A percentile compares a stretch with the other conserved stretches of the same genome.
phyloP scores from a whole-genome alignment of 2,888 invertebrate genomes.

The Dicyrtomina minuta region DNA sequence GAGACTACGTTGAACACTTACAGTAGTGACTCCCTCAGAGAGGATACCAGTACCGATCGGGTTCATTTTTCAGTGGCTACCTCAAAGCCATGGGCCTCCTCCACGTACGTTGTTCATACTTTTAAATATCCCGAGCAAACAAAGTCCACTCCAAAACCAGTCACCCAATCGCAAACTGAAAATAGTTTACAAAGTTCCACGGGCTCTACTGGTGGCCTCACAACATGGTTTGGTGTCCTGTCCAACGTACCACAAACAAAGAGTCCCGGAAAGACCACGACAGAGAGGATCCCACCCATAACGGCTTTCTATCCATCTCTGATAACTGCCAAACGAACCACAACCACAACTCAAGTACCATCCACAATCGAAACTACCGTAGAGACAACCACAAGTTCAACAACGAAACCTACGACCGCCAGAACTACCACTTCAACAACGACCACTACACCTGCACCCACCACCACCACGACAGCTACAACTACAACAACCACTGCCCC shows the following conservation, averaged over 20 bases:
- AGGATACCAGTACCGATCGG: not conserved
- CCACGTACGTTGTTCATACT: slow-evolving; percentile 51
- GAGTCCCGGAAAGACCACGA: slow-evolving; percentile 31
- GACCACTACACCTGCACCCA: slow-evolving; percentile 29
- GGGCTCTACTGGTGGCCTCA: slow-evolving; percentile 35
- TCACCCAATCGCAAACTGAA: slow-evolving; percentile 4
- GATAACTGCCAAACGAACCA: slow-evolving; percentile 21
- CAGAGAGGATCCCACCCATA: slow-evolving; percentile 18
- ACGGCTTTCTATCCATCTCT: slow-evolving; percentile 19
- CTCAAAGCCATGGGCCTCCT: slow-evolving; percentile 51
- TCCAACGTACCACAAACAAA: slow-evolving; percentile 28
- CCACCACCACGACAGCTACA: slow-evolving; percentile 38
- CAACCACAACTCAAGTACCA: slow-evolving; percentile 24
- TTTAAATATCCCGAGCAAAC: slow-evolving; percentile 49
- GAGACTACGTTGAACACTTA: slow-evolving; percentile 35
- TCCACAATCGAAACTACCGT: not conserved
- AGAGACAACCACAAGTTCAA: slow-evolving; percentile 29
- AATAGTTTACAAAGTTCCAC: not conserved
- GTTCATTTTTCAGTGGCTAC: not conserved
- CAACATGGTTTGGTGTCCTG: slow-evolving; percentile 46
- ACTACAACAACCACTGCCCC: slow-evolving; percentile 31
- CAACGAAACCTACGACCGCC: slow-evolving; percentile 33
- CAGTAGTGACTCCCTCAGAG: slow-evolving; percentile 1
- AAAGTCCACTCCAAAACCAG: slow-evolving; percentile 6
- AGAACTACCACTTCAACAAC: slow-evolving; percentile 24